These are phyloP conservation scores for Mirounga angustirostris DNA, from an alignment of 2,113 vertebrate species.

Conservation along the genomic window DNA sequence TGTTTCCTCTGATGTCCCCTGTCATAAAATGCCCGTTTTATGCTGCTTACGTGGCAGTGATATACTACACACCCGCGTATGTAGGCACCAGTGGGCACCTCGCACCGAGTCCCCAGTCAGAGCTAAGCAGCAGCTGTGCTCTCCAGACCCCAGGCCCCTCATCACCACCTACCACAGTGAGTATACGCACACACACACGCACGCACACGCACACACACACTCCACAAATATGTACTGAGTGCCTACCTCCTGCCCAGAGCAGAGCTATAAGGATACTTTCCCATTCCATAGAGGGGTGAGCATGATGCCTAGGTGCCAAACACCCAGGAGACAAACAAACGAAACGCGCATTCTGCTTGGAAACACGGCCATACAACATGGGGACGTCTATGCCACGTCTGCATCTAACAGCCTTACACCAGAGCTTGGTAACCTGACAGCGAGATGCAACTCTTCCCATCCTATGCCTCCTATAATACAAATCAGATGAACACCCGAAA, in stretches of 20 bases:
- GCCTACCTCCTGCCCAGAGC: background rate
- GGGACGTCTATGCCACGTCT: background rate
- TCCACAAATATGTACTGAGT: background rate
- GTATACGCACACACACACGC: fast-evolving
- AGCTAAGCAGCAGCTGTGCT: background rate
- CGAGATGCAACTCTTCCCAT: background rate
- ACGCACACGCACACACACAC: background rate
- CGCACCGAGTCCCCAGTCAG: slow-evolving; percentile 63
- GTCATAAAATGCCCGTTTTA: slow-evolving; percentile 88
- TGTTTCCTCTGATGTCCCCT: slow-evolving; percentile 87
- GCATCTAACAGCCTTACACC: background rate
- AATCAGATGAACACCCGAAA: background rate
- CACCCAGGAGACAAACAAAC: background rate
- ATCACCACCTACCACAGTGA: background rate
- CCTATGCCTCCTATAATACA: background rate
- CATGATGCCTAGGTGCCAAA: background rate
- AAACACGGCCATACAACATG: fast-evolving
- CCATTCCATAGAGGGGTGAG: background rate
- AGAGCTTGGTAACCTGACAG: background rate
- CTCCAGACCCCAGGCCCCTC: background rate
- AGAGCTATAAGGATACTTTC: background rate
- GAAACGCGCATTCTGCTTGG: background rate
- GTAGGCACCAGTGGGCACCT: slow-evolving; percentile 63
- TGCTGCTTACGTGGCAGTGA: slow-evolving; percentile 81
- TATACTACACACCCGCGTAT: slow-evolving; percentile 66